A percentile compares a stretch with the other conserved stretches of the same genome.
phyloP scores from a whole-genome alignment of 53 echinoderm and acorn worm species.

The Patiria pectinifera region DNA sequence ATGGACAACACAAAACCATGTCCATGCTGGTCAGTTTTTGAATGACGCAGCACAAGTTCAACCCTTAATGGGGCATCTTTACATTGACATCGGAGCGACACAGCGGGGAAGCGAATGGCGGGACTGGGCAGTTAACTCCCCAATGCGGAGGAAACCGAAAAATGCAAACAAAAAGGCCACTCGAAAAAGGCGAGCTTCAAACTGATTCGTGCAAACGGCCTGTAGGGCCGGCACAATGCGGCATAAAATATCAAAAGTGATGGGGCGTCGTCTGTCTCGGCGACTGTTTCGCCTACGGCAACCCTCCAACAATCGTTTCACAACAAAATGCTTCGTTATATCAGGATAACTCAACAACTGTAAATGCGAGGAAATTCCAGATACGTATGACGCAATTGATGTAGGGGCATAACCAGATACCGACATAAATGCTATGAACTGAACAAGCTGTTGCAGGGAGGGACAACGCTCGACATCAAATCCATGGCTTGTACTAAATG shows the following conservation, averaged over 20 bases:
- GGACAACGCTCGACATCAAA: neutral
- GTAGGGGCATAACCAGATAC: conserved; percentile 1
- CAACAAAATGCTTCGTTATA: neutral
- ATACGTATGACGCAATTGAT: neutral
- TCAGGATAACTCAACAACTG: neutral
- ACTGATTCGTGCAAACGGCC: conserved; percentile 8
- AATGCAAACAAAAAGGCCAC: conserved; percentile 30
- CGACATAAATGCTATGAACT: conserved; percentile 17
- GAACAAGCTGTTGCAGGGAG: neutral
- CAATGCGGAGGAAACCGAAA: conserved; percentile 32
- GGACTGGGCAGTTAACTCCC: conserved; percentile 19
- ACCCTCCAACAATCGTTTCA: neutral
- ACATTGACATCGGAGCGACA: neutral
- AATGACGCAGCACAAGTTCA: neutral
- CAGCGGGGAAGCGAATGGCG: neutral
- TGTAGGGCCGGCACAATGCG: conserved; percentile 3
- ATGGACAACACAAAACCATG: neutral
- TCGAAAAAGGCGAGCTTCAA: neutral
- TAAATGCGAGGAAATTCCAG: neutral
- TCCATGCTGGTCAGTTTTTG: neutral
- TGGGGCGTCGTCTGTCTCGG: conserved; percentile 23
- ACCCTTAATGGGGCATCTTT: neutral
- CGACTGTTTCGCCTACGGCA: neutral
- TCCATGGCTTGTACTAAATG: neutral
- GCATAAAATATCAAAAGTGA: conserved; percentile 21